Evolutionary conservation across 2,113 vertebrate species (phyloP), one percentile per base, ranked within the genome.

Genomic region (Agelaius tricolor): DNA sequence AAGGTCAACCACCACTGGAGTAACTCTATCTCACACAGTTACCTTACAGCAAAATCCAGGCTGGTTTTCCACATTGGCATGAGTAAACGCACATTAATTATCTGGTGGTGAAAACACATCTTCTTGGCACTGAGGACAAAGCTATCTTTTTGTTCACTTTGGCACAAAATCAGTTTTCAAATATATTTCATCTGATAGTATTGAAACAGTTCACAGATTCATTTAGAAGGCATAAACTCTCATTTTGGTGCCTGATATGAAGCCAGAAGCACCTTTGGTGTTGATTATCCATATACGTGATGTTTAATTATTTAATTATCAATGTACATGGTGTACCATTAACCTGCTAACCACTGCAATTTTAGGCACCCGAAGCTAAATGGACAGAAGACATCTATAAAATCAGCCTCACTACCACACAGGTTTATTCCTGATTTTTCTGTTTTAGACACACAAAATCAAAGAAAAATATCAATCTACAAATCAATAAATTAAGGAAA

Each of bases 81-180:
- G 77, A 93, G 44, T 68, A 85, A 93, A 87, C 58, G 41, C 28
- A 28, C 77, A 68, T 84, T 85, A 89, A 93, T 94, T 87, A 91
- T 72, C 66, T 84, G 19, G 71, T 44, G 62, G 58, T 76, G 54
- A 94, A 95, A 93, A 91, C n/a, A 89, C 74, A 75, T 87, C 71
- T 78, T 71, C 69, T 87, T 91, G 78, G 82, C 87, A 81, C 24
- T 16, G 15, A 86, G 52, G 85, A 93, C 55, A 94, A 93, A 93
- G 63, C 47, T 46, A 74, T 54, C 59, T 54, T 80, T 91, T 86
- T 92, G 68, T 69, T 84, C 54, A 13, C 52, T 87, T 76, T 85
- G 85, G 79, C 92, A 93, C 67, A 66, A 88, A 93, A 88, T 49
- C 67, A 46, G 63, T 69, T 94, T 86, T 90, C 31, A 93, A 84